phyloP scores from a whole-genome alignment of 2,113 vertebrate genomes.

The Epinephelus fuscoguttatus region DNA sequence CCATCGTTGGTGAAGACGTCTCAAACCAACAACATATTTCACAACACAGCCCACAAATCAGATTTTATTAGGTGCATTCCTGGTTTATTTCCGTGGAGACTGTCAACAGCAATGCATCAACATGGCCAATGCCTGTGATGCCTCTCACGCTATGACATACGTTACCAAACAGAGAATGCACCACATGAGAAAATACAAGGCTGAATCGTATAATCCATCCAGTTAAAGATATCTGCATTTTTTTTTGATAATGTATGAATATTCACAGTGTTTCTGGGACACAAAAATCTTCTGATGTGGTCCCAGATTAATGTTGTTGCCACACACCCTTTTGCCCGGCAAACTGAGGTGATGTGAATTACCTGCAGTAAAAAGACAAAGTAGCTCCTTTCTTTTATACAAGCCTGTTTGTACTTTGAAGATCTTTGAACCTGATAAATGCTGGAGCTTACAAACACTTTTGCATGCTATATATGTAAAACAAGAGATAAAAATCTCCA shows the following conservation, averaged over 20 bases:
- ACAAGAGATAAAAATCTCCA: slow-evolving; percentile 67
- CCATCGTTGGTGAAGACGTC: slow-evolving; percentile 61
- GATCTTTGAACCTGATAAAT: slow-evolving; percentile 65
- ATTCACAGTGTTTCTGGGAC: slow-evolving; percentile 52
- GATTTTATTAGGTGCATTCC: slow-evolving; percentile 40
- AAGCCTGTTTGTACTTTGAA: slow-evolving; percentile 50
- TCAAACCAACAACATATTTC: slow-evolving; percentile 62
- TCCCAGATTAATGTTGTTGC: slow-evolving; percentile 53
- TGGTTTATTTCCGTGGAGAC: slow-evolving; percentile 14
- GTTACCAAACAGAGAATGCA: slow-evolving; percentile 18
- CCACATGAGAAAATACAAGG: slow-evolving; percentile 8
- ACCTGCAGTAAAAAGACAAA: slow-evolving; percentile 54
- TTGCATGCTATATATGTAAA: slow-evolving; percentile 54
- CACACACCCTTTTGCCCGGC: slow-evolving; percentile 15
- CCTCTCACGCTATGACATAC: slow-evolving; percentile 12
- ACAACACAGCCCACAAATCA: slow-evolving; percentile 51
- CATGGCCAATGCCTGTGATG: not conserved
- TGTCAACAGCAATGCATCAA: slow-evolving; percentile 21
- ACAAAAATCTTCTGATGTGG: slow-evolving; percentile 39
- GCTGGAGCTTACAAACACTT: slow-evolving; percentile 42
- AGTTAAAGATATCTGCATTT: slow-evolving; percentile 19
- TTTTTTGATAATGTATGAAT: slow-evolving; percentile 9
- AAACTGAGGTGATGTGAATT: slow-evolving; percentile 50
- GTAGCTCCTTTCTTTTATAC: slow-evolving; percentile 31
- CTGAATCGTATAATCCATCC: slow-evolving; percentile 22